phyloP scores from a whole-genome alignment of 2,888 invertebrate genomes.

The Seira musarum region DNA sequence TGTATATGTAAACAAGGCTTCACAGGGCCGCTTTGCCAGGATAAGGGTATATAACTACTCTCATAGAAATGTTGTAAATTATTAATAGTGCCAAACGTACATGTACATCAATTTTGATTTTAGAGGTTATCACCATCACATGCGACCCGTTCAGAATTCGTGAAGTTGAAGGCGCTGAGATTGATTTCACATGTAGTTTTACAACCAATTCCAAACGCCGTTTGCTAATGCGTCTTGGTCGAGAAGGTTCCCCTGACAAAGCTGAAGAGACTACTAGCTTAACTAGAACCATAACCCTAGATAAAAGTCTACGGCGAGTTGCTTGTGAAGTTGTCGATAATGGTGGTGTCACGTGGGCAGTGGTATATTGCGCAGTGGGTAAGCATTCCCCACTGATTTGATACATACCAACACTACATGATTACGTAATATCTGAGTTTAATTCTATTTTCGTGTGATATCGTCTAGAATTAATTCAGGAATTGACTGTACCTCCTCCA shows the following conservation, averaged over 20 bases:
- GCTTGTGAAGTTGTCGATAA: conserved; percentile 50
- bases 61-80: not conserved
- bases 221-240: conserved; percentile 44
- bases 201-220: conserved; percentile 50
- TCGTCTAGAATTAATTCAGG: not conserved
- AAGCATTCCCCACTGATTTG: too few species aligned
- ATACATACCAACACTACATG: not conserved
- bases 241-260: conserved; percentile 18
- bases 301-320: conserved; percentile 21
- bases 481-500: not conserved
- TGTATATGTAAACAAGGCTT: conserved; percentile 63
- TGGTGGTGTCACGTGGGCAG: conserved; percentile 39
- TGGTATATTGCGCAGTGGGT: conserved; percentile 54
- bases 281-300: conserved; percentile 30
- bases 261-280: conserved; percentile 34
- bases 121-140: conserved; percentile 60
- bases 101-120: conserved; percentile 16
- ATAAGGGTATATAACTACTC: conserved; percentile 48
- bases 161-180: conserved; percentile 45
- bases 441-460: not conserved
- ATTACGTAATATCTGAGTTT: not conserved
- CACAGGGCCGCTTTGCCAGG: conserved; percentile 60
- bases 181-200: conserved; percentile 60
- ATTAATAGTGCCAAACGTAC: not conserved
- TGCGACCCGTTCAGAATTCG: conserved; percentile 63